Base-by-base conservation (phyloP, 2,888 invertebrate species). In the Hedychridium roseum region DNA sequence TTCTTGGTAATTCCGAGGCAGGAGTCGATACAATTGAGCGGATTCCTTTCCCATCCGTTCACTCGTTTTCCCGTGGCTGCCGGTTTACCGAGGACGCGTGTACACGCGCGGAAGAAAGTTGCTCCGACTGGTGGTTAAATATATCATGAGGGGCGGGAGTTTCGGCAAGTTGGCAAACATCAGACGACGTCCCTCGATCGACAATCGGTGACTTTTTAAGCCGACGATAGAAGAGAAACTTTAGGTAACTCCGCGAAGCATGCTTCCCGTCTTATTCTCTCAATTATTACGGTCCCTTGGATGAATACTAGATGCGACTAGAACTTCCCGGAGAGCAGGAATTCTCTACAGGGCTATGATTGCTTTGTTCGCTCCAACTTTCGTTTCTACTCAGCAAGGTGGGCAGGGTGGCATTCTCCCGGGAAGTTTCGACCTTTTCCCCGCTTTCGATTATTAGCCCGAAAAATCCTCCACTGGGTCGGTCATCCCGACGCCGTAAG, bases 281-380 rank as follows among this genome's bases (percentile, higher is more conserved):
- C 63, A 61, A 64, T 65, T 60, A 63, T 66, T 63, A 65, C 56
- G 50, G 54, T 61, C 63, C 43, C 53, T 57, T 56, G 60, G 63
- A 63, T 66, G 64, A 65, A 65, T 65, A 65, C 60, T 59, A 63
- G 66, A 65, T 66, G 64, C 60, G 60, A 60, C 63, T 59, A 57
- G 54, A 65, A 65, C 54, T 65, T 64, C 63, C 51, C 48, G 59
- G 44, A 44, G 34, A 53, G 51, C 55, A 49, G 20, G 18, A 30
- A n/a, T 21, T 30, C 21, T 56, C 65, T 62, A 58, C 58, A 50
- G 40, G 62, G 63, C 63, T 64, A 62, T 64, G 65, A 64, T 64
- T 65, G 60, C 63, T 65, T 65, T 64, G 60, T 62, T 62, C 62
- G 56, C 60, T 60, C 63, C 46, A 60, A 58, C 60, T 58, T 65